Base-by-base conservation (phyloP, 1,140 invertebrate genomes). In the Drosophila kanapiae region DNA sequence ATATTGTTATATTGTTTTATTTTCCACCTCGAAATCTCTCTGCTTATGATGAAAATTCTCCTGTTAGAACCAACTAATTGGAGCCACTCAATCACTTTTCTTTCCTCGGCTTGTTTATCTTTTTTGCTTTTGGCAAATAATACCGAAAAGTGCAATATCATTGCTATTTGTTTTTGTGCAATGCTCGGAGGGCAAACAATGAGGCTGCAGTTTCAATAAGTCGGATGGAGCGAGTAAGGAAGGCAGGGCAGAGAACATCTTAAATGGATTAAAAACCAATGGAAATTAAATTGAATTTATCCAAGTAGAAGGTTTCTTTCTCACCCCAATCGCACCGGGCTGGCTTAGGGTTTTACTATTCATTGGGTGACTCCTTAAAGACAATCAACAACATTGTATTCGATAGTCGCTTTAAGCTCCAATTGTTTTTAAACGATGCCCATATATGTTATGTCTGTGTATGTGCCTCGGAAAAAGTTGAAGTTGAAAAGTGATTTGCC, bases 91-190 rank as follows among this genome's bases (percentile, higher is more conserved):
- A 77, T 77, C 70, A 77, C 53, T 53, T 69, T 42, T 59, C 37
- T 29, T 54, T 53, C 60, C 43, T 58, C 53, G 65, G 59, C 58
- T 77, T 71, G 76, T 71, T 75, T 82, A 72, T 78, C 60, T 54
- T 63, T 79, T 78, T 82, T 75, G 72, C 75, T 81, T 38, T 80
- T 48, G 59, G 65, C 61, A 85, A 84, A 85, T 85, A 68, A 65
- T 57, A 63, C 48, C 64, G 71, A 79, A 88, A 87, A 87, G 80
- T 75, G 83, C 83, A 88, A 88, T 65, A 78, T 87, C 83, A 87
- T 87, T 87, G 83, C 74, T 83, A 14, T 56, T 56, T 56, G 53
- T 76, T 78, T 74, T 53, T 61, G 37, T 33, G 56, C 62, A 61
- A 31, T 64, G 56, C 62, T 64, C 18, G 62, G 53, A 58, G 53